Base-by-base conservation (phyloP, 2,113 vertebrate genomes). In the Lophochroa leadbeateri region DNA sequence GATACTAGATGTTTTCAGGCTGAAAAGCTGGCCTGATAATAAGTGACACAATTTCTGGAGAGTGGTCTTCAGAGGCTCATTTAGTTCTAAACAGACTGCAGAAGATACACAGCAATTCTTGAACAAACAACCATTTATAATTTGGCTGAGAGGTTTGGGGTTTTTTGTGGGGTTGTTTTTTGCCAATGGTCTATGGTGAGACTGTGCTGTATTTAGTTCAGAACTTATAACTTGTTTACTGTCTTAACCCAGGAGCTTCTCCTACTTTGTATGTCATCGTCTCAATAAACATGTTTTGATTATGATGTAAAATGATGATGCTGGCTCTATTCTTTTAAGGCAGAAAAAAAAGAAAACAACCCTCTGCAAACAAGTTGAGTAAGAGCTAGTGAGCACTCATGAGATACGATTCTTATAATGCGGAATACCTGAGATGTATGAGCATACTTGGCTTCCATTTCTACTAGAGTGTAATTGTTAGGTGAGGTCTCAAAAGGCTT, bases 1-100 rank as follows among this genome's bases (percentile, higher is more conserved):
- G 7, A 3, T 19, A 17, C 2, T 8, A 15, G 17, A 2, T 72
- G 21, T 14, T 80, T 67, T 77, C 0, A 2, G n/a, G 9, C 24
- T 65, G 75, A 65, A 70, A 80, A 23, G 19, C 14, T 37, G 53
- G 35, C 44, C 24, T 53, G 28, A 6, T 81, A 16, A 53, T 47
- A 35, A 9, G 57, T 44, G 6, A 28, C 31, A 69, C 35, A 3
- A 0, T n/a, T 79, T 44, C 23, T 70, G 44, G 57, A 47, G 29
- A 5, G 9, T 2, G 18, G 17, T 63, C n/a, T 60, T 64, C 8
- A 17, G 28, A 47, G 27, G 14, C 15, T 39, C 57, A 19, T 0
- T 63, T 81, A 6, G 23, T 70, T 92, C 17, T 24, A 80, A 25
- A 37, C 4, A 39, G 41, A 8, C 41, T 72, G 33, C 37, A 57